Evolutionary conservation across 2,888 invertebrate genomes (phyloP).

Genomic region (Andrena bucephala): DNA sequence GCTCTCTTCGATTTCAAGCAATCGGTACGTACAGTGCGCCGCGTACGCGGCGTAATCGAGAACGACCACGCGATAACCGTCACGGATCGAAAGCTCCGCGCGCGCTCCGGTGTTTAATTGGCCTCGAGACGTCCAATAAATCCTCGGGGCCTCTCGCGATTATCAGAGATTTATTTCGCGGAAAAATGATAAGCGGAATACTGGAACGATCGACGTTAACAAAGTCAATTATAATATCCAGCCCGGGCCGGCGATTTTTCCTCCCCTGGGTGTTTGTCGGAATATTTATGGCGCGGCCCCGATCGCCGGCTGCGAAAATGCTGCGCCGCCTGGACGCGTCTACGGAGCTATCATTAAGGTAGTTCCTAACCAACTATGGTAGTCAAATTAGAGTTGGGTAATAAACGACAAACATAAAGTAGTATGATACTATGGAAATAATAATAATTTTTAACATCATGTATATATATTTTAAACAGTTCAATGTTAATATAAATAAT

Average conservation of each 20-base stretch:
- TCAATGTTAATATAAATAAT: too few species aligned
- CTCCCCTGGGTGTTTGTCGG: too few species aligned
- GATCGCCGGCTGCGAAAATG: not conserved
- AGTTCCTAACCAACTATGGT: too few species aligned
- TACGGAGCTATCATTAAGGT: not conserved
- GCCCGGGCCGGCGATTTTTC: slow-evolving; percentile 4
- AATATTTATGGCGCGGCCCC: slow-evolving; percentile 1
- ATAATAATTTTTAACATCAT: too few species aligned
- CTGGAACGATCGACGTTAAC: slow-evolving; percentile 19
- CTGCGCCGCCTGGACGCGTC: not conserved
- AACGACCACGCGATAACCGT: slow-evolving; percentile 68
- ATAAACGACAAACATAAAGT: too few species aligned
- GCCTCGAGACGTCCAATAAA: slow-evolving; percentile 63
- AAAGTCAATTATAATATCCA: slow-evolving; percentile 37
- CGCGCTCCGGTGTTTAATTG: slow-evolving; percentile 65
- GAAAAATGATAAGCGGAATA: slow-evolving; percentile 25
- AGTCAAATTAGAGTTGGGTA: too few species aligned
- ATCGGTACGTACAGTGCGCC: slow-evolving; percentile 10
- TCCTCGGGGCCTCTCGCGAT: slow-evolving; percentile 41
- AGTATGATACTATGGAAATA: too few species aligned
- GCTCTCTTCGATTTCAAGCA: slow-evolving; percentile 58
- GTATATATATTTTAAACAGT: too few species aligned
- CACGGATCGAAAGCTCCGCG: slow-evolving; percentile 58
- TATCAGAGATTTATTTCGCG: slow-evolving; percentile 57
- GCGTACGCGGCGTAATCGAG: slow-evolving; percentile 45